These are phyloP conservation scores for Sipha maydis DNA, from an alignment of 2,888 invertebrate genomes.

Conservation along the genomic window DNA sequence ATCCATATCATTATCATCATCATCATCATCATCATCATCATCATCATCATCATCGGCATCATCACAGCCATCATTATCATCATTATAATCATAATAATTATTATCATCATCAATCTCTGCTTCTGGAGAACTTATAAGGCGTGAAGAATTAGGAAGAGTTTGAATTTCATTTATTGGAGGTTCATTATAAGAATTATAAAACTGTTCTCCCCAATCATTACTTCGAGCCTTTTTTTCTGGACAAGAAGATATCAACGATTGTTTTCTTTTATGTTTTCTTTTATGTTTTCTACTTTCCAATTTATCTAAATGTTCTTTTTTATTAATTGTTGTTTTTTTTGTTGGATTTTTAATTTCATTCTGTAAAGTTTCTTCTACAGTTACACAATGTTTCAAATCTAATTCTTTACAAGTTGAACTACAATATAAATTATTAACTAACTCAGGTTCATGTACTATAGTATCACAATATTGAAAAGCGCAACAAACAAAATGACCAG, in stretches of 20 bases:
- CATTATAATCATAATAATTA: too few relatives aligned
- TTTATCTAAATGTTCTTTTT: constrained; percentile 25
- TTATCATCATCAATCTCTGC: neutral
- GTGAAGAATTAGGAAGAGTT: neutral
- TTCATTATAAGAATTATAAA: neutral
- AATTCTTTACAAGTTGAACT: constrained; percentile 35
- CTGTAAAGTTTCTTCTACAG: neutral
- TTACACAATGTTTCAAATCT: neutral
- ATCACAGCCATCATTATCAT: neutral
- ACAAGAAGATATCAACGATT: neutral
- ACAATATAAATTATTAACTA: constrained; percentile 46
- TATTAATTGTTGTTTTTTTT: neutral
- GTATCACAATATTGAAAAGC: constrained; percentile 48
- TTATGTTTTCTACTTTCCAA: constrained; percentile 48
- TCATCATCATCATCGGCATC: constrained; percentile 7
- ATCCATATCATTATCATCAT: neutral
- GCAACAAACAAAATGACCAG: constrained; percentile 38
- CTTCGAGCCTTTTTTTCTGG: neutral
- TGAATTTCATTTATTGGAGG: neutral
- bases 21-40: neutral
- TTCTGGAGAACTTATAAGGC: neutral
- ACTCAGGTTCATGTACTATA: constrained; percentile 46
- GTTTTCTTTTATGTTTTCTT: constrained; percentile 50
- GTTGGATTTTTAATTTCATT: neutral
- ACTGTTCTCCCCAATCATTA: constrained; percentile 18